Base-by-base conservation (phyloP, 2,888 invertebrate species). In the Andrena praecox region DNA sequence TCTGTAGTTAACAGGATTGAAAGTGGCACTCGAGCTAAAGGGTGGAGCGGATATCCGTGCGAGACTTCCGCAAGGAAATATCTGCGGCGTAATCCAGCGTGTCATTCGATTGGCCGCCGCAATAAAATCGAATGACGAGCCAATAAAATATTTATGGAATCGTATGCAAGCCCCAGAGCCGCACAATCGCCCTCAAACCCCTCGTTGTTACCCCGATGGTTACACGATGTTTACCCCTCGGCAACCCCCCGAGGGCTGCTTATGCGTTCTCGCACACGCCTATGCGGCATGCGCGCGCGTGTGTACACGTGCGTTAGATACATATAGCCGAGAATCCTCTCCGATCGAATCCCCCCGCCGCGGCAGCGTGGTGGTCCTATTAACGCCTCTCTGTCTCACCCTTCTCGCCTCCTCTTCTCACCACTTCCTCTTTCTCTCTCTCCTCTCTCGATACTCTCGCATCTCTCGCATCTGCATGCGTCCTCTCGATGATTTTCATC, bases 71-170 rank as follows among this genome's bases (percentile, higher is more conserved):
- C 31, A 56, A 71, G 71, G 75, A 75, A 82, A 78, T 77, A 80
- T 69, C 78, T 35, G 48, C 77, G 74, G 69, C 70, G 85, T 89
- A 89, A 89, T 89, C 79, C 87, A 75, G 81, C 89, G 86, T 88
- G 82, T 89, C 85, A 89, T 90, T 90, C 90, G 90, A 90, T 89
- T 87, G 89, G 88, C 87, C 86, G 89, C 81, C 87, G 89, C 87
- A 90, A 92, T 91, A 91, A 93, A 93, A 90, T 91, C 91, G 90
- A 91, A 91, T 90, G 91, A 93, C 91, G 92, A 91, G 92, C 92
- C 92, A 93, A 93, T 93, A 93, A 94, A 93, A 94, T 93, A 94
- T 93, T 93, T 93, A 93, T 93, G 89, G 91, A 92, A 91, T 91
- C 91, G 90, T 90, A 85, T 86, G 87, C 86, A 78, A 81, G 80